phyloP scores from a whole-genome alignment of 2,797 vertebrate species.

The Muscicapa striata region DNA sequence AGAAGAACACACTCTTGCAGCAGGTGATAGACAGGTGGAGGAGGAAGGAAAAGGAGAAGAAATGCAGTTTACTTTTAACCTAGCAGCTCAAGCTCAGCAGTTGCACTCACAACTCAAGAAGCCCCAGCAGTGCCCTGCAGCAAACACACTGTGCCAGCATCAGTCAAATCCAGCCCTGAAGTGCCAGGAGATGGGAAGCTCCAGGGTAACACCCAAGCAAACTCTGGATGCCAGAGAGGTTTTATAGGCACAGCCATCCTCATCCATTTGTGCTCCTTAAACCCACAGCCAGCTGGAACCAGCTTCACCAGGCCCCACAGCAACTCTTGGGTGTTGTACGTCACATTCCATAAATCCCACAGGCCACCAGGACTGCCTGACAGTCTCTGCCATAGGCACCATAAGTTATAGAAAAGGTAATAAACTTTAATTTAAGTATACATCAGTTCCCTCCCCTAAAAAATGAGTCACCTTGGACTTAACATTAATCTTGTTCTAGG shows the following conservation, averaged over 20 bases:
- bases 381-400: neutral
- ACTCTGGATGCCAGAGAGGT: neutral
- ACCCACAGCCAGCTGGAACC: neutral
- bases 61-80: neutral
- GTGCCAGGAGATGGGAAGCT: neutral
- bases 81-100: neutral
- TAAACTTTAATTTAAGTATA: neutral
- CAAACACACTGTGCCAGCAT: neutral
- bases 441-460: neutral
- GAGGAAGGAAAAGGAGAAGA: neutral
- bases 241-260: neutral
- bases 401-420: neutral
- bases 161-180: neutral
- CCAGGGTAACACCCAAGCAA: neutral
- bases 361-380: neutral
- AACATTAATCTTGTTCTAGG: neutral
- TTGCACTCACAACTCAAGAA: neutral
- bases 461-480: neutral
- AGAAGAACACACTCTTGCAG: neutral
- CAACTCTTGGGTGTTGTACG: fast-evolving
- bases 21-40: neutral
- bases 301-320: neutral
- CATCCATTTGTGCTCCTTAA: neutral
- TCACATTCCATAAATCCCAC: neutral
- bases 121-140: neutral